Base-by-base conservation (phyloP, 1,140 invertebrate genomes). In the Leptonema lineaticorne region DNA sequence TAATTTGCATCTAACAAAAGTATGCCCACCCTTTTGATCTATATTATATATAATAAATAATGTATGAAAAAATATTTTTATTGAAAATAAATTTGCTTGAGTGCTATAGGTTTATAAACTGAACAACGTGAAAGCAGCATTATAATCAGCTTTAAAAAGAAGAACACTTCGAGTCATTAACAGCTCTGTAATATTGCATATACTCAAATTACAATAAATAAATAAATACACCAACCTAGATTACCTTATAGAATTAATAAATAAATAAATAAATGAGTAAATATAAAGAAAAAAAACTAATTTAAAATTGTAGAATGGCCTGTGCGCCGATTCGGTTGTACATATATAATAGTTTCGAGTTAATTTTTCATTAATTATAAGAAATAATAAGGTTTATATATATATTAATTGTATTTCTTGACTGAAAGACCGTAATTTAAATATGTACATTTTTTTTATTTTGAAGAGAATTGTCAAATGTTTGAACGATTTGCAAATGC, bases 371-470 rank as follows among this genome's bases (percentile, higher is more conserved):
- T 53, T 72, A 72, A 45, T 56, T 48, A 67, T 72, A 72, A 72
- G 67, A n/a, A n/a, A n/a, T n/a, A n/a, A n/a, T n/a, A n/a, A n/a
- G n/a, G n/a, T n/a, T n/a, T 46, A 69, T 69, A 72, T 20, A 64
- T 59, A 72, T 72, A 72, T 72, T 72, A 72, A 69, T 72, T 72
- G 58, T 72, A 72, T 72, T 72, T 72, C 71, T 72, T 72, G 71
- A 72, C 71, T 72, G 71, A 72, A 65, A 72, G 64, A 69, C 67
- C 71, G 67, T 69, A 65, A 59, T 33, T 59, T 59, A n/a, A n/a
- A n/a, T n/a, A 59, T 64, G 45, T 64, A 64, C 16, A 64, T 50
- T 64, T 64, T 18, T 30, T 64, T 22, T 64, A 50, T 50, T 45
- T 20, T 48, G n/a, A 30, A 16, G 20, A 46, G n/a, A 63, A 41